These are phyloP conservation scores for Zele albiditarsus DNA, from an alignment of 2,888 invertebrate genomes.

Conservation along the genomic window DNA sequence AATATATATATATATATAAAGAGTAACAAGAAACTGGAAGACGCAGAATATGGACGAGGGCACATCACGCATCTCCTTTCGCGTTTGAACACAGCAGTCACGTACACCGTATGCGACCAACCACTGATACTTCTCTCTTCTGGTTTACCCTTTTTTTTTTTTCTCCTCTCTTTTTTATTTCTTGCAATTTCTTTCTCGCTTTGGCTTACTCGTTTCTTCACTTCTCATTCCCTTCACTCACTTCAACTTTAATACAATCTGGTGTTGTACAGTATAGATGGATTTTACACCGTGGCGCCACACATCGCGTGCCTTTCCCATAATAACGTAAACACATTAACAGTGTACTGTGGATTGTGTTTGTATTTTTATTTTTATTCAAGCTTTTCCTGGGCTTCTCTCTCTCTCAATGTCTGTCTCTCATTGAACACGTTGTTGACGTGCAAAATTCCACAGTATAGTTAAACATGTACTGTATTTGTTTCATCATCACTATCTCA, in stretches of 20 bases:
- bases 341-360: not conserved
- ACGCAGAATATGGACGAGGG: conserved; percentile 21
- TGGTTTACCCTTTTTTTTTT: not conserved
- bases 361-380: not conserved
- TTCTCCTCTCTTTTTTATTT: not conserved
- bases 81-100: conserved; percentile 30
- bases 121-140: not conserved
- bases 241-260: not conserved
- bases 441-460: not conserved
- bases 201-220: not conserved
- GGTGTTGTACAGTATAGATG: not conserved
- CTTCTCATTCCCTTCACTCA: conserved; percentile 4
- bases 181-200: not conserved
- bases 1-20: not conserved
- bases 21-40: conserved; percentile 29
- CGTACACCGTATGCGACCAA: conserved; percentile 27
- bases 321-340: conserved; percentile 19
- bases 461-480: not conserved
- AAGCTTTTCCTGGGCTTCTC: not conserved
- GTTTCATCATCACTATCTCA: not conserved
- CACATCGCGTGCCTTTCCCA: conserved; percentile 23
- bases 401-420: not conserved
- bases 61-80: conserved; percentile 23
- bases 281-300: conserved; percentile 27
- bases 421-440: not conserved